These are phyloP conservation scores for Myripristis jacobus DNA, from an alignment of 2,797 vertebrate genomes.

Conservation along the genomic window DNA sequence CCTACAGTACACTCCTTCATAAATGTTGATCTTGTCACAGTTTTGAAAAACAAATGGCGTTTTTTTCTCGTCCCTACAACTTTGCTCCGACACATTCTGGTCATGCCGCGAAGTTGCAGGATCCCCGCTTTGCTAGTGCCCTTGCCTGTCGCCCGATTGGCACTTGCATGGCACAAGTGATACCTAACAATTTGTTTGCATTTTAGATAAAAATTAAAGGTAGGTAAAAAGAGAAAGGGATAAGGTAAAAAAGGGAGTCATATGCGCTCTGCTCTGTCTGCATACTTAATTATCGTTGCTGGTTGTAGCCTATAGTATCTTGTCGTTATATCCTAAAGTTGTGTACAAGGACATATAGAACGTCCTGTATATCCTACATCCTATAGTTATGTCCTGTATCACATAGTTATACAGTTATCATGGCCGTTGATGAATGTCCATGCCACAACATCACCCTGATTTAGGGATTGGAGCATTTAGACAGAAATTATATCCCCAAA, in stretches of 20 bases:
- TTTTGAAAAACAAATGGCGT: conserved; percentile 69
- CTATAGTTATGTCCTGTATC: too few relatives aligned
- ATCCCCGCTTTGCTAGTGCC: background rate
- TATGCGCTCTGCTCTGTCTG: too few relatives aligned
- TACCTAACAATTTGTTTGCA: too few relatives aligned
- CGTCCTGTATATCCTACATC: too few relatives aligned
- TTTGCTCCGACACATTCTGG: conserved; percentile 48
- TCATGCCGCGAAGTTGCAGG: conserved; percentile 51
- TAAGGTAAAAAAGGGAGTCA: too few relatives aligned
- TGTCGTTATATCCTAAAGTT: too few relatives aligned
- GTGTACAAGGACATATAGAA: too few relatives aligned
- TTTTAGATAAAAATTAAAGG: too few relatives aligned
- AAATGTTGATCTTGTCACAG: conserved; percentile 76
- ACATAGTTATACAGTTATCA: too few relatives aligned
- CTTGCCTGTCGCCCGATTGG: background rate
- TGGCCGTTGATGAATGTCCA: background rate
- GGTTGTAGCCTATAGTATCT: background rate
- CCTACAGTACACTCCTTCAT: conserved; percentile 58
- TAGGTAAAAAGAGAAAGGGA: too few relatives aligned
- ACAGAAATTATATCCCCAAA: background rate
- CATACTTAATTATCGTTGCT: background rate
- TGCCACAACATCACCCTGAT: background rate
- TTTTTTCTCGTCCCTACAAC: conserved; percentile 31
- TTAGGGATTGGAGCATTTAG: background rate
- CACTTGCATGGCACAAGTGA: background rate